Percentiles rank a stretch among this genome's conserved stretches.
Evolutionary conservation across 1,140 invertebrate genomes (phyloP).

Genomic region (Arion vulgaris): DNA sequence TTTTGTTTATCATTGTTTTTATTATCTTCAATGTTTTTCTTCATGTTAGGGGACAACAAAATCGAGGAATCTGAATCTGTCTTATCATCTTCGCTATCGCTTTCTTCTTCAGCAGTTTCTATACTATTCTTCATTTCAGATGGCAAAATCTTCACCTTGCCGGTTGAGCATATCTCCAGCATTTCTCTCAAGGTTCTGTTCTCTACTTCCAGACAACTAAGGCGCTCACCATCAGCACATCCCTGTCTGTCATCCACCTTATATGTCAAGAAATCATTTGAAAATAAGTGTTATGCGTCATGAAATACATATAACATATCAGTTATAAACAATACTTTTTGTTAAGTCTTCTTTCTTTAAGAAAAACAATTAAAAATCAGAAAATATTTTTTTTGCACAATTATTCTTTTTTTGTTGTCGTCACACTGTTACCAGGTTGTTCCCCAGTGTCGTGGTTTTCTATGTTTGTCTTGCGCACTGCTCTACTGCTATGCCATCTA

Average conservation of each 20-base stretch:
- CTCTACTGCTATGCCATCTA: too few species aligned
- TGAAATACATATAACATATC: too few species aligned
- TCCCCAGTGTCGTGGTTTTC: too few species aligned
- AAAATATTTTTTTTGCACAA: too few species aligned
- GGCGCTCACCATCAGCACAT: constrained; percentile 82
- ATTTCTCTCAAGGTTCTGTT: constrained; percentile 81
- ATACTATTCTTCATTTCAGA: background rate
- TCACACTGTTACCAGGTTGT: too few species aligned
- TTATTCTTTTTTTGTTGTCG: too few species aligned
- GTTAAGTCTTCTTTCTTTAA: too few species aligned
- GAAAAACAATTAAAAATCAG: too few species aligned
- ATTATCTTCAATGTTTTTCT: background rate
- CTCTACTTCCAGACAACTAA: constrained; percentile 84
- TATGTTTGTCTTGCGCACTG: too few species aligned
- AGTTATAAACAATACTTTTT: too few species aligned
- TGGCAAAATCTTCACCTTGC: constrained; percentile 35
- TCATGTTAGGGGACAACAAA: background rate
- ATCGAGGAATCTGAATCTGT: constrained; percentile 24
- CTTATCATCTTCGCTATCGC: constrained; percentile 26
- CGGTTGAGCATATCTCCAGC: constrained; percentile 64
- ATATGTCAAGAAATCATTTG: background rate
- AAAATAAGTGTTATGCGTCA: too few species aligned
- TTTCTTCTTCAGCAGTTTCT: background rate
- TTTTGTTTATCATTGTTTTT: background rate
- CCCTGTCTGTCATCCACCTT: constrained; percentile 84